phyloP scores from a whole-genome alignment of 2,113 vertebrate species.

The Centropristis striata region DNA sequence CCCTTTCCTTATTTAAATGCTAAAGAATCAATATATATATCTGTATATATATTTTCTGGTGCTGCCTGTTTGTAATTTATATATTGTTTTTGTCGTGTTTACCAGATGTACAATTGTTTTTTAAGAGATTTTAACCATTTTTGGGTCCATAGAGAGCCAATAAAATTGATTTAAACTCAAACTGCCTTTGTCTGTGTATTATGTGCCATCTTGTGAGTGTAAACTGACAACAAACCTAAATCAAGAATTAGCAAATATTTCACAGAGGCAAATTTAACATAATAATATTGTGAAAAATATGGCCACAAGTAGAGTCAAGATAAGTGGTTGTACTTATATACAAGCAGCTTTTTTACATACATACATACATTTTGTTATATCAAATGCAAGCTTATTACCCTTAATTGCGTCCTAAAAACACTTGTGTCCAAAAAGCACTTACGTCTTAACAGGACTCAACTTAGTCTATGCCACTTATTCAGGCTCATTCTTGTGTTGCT shows the following conservation, averaged over 20 bases:
- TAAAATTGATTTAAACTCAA: slow-evolving; percentile 74
- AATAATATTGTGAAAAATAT: background rate
- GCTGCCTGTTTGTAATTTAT: slow-evolving; percentile 80
- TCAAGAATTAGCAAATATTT: background rate
- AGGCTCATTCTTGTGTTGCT: too few relatives aligned
- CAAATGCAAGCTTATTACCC: background rate
- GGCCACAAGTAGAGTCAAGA: background rate
- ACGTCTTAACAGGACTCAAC: too few relatives aligned
- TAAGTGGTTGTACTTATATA: background rate
- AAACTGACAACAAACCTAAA: background rate
- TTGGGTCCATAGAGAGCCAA: slow-evolving; percentile 76
- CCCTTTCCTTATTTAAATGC: slow-evolving; percentile 81
- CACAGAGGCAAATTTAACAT: background rate
- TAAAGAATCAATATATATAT: slow-evolving; percentile 72
- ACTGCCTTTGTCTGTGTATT: slow-evolving; percentile 14
- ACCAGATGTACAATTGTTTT: slow-evolving; percentile 66
- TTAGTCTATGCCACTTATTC: too few relatives aligned
- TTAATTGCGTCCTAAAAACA: too few relatives aligned
- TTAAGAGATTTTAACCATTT: slow-evolving; percentile 56
- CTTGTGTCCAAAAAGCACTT: too few relatives aligned
- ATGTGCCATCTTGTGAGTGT: background rate
- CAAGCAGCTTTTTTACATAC: background rate
- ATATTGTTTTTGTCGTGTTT: slow-evolving; percentile 76
- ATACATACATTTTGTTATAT: background rate
- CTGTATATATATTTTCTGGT: slow-evolving; percentile 74